These are phyloP conservation scores for Rhingia campestris DNA, from an alignment of 2,888 invertebrate genomes.

Conservation along the genomic window DNA sequence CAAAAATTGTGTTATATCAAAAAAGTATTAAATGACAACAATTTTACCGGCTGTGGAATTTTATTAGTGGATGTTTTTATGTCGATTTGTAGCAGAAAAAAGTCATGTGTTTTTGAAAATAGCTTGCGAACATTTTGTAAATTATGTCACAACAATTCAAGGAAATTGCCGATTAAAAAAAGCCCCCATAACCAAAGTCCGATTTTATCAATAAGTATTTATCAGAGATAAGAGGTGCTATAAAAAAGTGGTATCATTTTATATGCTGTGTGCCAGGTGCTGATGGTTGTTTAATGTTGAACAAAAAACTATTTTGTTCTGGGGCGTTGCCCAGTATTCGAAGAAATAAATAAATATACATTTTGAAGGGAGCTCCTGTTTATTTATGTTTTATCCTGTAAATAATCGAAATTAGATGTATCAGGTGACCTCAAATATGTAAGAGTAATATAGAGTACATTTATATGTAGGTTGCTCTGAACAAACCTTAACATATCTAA, in stretches of 20 bases:
- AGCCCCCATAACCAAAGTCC: conserved; percentile 19
- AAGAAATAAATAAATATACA: background rate
- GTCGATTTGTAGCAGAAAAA: background rate
- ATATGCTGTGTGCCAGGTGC: conserved; percentile 26
- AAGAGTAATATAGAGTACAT: no score
- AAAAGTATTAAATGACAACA: background rate
- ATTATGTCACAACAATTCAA: conserved; percentile 23
- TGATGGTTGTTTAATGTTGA: background rate
- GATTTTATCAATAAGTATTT: conserved; percentile 43
- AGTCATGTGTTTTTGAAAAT: background rate
- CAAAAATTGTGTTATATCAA: conserved; percentile 19
- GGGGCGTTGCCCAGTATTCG: conserved; percentile 18
- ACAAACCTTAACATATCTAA: no score
- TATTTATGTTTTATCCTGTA: background rate
- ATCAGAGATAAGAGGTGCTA: conserved; percentile 38
- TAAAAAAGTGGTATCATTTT: conserved; percentile 30
- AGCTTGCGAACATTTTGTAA: background rate
- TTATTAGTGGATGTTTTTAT: background rate
- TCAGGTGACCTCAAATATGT: no score
- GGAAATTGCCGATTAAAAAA: conserved; percentile 26
- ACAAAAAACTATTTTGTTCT: background rate
- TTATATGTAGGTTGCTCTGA: no score
- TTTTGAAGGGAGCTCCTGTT: background rate
- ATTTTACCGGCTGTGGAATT: background rate
- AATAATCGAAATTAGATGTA: no score